phyloP scores from a whole-genome alignment of 2,113 vertebrate species.

The Chionodraco myersi region DNA sequence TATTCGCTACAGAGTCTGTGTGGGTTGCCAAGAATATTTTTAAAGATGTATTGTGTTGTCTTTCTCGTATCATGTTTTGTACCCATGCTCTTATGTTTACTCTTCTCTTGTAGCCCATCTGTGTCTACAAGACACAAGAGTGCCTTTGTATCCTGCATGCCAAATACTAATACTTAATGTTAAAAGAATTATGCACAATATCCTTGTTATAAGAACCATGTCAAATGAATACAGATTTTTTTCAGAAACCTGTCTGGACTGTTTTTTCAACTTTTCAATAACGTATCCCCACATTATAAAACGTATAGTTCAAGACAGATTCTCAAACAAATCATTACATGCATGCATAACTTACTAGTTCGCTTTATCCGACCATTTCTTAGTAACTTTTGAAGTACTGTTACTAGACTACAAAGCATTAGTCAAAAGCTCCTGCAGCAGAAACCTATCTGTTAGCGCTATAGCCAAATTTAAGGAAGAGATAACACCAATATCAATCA shows the following conservation, averaged over 20 bases:
- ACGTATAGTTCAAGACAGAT: not conserved
- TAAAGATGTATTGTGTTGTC: slow-evolving; percentile 39
- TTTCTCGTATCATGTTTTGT: slow-evolving; percentile 45
- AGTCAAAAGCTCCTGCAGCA: no score
- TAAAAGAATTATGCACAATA: slow-evolving; percentile 51
- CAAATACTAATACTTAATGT: slow-evolving; percentile 69
- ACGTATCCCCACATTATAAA: not conserved
- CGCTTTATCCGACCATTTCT: no score
- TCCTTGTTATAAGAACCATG: slow-evolving; percentile 57
- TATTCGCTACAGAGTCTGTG: slow-evolving; percentile 17
- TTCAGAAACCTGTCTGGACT: slow-evolving; percentile 33
- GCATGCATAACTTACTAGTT: not conserved
- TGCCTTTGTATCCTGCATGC: slow-evolving; percentile 79
- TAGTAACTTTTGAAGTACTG: no score
- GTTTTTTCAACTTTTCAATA: slow-evolving; percentile 8
- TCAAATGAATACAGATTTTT: slow-evolving; percentile 66
- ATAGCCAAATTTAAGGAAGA: no score
- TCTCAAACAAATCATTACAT: not conserved
- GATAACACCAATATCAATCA: no score
- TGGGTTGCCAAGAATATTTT: slow-evolving; percentile 27
- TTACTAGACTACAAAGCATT: no score
- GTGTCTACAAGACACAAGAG: no score
- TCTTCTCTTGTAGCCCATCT: slow-evolving; percentile 54
- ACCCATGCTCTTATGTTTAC: slow-evolving; percentile 46
- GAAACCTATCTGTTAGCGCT: no score